Percentiles rank a stretch among this genome's conserved stretches.
These are phyloP conservation scores for Sebastes vulpes DNA, from an alignment of 2,797 vertebrate species.

Conservation along the genomic window DNA sequence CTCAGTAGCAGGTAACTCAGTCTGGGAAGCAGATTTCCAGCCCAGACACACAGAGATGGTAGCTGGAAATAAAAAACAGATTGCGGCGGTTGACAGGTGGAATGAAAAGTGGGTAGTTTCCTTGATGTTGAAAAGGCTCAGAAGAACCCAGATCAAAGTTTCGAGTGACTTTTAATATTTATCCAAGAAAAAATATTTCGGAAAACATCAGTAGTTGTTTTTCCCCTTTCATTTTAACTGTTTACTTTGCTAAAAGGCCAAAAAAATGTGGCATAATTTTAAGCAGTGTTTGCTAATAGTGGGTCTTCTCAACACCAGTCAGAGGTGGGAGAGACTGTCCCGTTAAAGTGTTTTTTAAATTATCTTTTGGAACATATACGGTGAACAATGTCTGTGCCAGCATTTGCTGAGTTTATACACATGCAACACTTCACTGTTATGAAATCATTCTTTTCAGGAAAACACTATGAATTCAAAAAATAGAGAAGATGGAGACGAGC, in stretches of 20 bases:
- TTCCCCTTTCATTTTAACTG: conserved; percentile 54
- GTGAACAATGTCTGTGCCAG: not conserved
- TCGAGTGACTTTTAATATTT: conserved; percentile 77
- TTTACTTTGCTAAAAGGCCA: conserved; percentile 54
- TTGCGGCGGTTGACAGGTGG: conserved; percentile 78
- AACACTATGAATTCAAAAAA: conserved; percentile 3
- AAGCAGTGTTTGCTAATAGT: conserved; percentile 36
- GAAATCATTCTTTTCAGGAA: not conserved
- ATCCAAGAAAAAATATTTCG: conserved; percentile 75
- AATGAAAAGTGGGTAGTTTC: conserved; percentile 75
- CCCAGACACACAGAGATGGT: conserved; percentile 60
- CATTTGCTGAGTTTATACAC: not conserved
- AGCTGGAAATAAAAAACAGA: conserved; percentile 75
- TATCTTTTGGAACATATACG: not conserved
- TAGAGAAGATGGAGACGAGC: not conserved
- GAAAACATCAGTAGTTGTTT: conserved; percentile 76
- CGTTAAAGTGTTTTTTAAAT: not conserved
- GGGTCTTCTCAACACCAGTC: conserved; percentile 12
- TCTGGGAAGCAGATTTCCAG: conserved; percentile 57
- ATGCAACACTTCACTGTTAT: not conserved
- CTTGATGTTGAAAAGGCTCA: conserved; percentile 76
- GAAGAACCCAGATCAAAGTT: conserved; percentile 78
- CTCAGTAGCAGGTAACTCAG: conserved; percentile 46
- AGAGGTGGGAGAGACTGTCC: not conserved
- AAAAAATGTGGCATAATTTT: conserved; percentile 42